These are phyloP conservation scores for Lathronympha strigana DNA, from an alignment of 2,888 invertebrate genomes.

Conservation along the genomic window DNA sequence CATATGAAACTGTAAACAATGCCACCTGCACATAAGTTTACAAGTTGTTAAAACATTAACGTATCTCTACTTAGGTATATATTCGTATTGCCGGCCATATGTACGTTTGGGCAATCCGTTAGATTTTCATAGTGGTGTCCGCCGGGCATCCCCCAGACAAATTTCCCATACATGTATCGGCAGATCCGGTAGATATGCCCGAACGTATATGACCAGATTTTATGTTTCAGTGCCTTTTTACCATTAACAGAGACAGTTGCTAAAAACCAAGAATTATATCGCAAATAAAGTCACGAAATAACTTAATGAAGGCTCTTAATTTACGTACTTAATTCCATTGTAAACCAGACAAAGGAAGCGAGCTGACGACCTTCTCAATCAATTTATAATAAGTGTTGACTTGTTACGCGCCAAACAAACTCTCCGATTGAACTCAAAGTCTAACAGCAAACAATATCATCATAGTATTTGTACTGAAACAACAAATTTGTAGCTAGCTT, in stretches of 20 bases:
- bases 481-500: slow-evolving; percentile 84
- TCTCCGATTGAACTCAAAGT: slow-evolving; percentile 80
- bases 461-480: slow-evolving; percentile 82
- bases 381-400: slow-evolving; percentile 72
- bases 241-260: background rate
- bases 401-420: slow-evolving; percentile 73
- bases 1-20: background rate
- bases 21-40: background rate
- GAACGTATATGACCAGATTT: too few species aligned
- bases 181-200: too few species aligned
- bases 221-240: too few species aligned
- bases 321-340: slow-evolving; percentile 35
- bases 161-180: too few species aligned
- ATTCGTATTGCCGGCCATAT: too few species aligned
- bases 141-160: too few species aligned
- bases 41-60: slow-evolving; percentile 14
- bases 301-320: slow-evolving; percentile 36
- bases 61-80: too few species aligned
- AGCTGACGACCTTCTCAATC: slow-evolving; percentile 64
- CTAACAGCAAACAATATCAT: slow-evolving; percentile 82
- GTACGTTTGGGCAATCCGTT: too few species aligned
- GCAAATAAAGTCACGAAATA: slow-evolving; percentile 19
- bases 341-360: slow-evolving; percentile 33
- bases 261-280: background rate
- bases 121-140: too few species aligned